Evolutionary conservation across 2,888 invertebrate genomes (phyloP), one percentile per base, ranked within the genome.

Genomic region (Euplexia lucipara): DNA sequence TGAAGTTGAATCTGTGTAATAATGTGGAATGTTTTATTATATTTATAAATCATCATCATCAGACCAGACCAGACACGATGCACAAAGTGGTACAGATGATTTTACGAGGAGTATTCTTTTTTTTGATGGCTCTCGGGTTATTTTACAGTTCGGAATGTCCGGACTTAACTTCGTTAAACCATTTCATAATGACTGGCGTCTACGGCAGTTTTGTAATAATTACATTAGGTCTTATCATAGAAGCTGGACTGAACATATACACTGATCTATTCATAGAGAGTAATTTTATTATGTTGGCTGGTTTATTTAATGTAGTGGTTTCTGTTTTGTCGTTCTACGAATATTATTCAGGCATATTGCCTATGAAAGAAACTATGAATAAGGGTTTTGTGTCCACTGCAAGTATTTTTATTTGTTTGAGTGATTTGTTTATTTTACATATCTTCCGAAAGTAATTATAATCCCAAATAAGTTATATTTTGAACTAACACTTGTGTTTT

Each of bases 171-270:
- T 68, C 82, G 1, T 60, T 81, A 1, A 66, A 73, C 26, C 83
- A 81, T 52, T 93, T 91, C 51, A 18, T 89, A 2, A 86, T 88
- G 71, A 79, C 85, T 1, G 93, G 92, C 32, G 79, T 89, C 0
- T 91, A 83, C 22, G 91, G 92, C 3, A 75, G 87, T 14, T 88
- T 83, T 49, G 41, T 82, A 0, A 62, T 90, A 1, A 57, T 91
- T 2, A 81, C 84, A 1, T 60, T 91, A 1, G 92, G 91, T 1
- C 83, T 92, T 22, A 69, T 92, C 4, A 37, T 91, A 2, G 91
- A 93, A 70, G 83, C 83, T 5, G 91, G 86, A 6, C 60, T 93
- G 3, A 62, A 77, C 1, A 1, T 71, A 0, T 70, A 32, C 9
- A 51, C 85, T 2, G 84, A 90, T 51, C 67, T 70, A 34, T 79